Conservation (phyloP, 2,113 vertebrate species). For the Balaeniceps rex region DNA sequence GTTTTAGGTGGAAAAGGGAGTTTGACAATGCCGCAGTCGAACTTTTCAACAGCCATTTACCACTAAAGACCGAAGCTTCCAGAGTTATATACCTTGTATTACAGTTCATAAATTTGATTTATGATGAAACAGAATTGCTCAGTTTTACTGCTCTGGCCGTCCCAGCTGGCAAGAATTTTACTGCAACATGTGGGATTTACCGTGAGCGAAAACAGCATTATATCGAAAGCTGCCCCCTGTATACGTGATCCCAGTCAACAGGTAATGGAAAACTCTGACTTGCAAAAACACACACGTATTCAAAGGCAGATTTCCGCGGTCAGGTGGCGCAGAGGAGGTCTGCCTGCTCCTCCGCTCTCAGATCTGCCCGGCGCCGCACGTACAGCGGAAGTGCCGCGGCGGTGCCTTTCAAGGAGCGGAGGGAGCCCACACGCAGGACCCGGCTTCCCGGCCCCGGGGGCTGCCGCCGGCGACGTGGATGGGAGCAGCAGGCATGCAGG, state of each 20-base stretch:
- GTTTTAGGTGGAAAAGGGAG: background rate
- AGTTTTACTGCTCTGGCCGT: slow-evolving; percentile 41
- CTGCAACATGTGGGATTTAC: slow-evolving; percentile 6
- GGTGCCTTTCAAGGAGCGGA: background rate
- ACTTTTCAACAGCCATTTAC: slow-evolving; percentile 29
- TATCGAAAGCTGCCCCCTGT: background rate
- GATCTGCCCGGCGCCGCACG: background rate
- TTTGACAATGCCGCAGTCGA: background rate
- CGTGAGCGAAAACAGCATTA: background rate
- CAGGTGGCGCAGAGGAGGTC: background rate
- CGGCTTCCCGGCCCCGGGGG: no score
- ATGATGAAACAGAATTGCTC: slow-evolving; percentile 5
- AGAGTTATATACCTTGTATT: slow-evolving; percentile 34
- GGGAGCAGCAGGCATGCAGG: accelerated
- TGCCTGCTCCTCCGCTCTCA: background rate
- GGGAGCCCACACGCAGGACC: background rate
- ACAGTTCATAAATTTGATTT: slow-evolving; percentile 61
- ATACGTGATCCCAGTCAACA: background rate
- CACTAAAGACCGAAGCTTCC: background rate
- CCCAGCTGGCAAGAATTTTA: slow-evolving; percentile 44
- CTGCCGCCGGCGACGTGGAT: accelerated
- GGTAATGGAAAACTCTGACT: background rate
- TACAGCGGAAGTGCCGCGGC: background rate
- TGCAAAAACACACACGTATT: background rate
- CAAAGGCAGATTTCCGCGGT: background rate